Evolutionary conservation across 2,888 invertebrate genomes (phyloP).

Genomic region (Cryptocephalus primarius): DNA sequence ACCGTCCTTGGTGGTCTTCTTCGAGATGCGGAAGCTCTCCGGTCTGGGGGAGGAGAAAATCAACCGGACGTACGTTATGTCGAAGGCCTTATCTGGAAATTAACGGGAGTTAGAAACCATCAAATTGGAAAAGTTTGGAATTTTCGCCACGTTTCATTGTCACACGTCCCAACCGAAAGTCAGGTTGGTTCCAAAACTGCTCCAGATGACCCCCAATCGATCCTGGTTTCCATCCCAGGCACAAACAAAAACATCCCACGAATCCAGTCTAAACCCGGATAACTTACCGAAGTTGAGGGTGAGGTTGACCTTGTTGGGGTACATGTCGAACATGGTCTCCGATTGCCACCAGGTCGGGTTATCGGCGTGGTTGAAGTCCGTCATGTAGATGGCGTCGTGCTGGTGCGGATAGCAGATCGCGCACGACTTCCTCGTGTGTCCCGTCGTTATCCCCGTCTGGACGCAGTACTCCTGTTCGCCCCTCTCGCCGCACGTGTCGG

Average conservation of each 20-base stretch:
- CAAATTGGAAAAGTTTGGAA: background rate
- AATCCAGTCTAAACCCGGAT: background rate
- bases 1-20: constrained; percentile 66
- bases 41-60: constrained; percentile 93
- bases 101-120: background rate
- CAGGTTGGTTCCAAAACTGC: too few relatives aligned
- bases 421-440: constrained; percentile 58
- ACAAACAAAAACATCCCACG: too few relatives aligned
- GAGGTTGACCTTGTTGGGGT: constrained; percentile 85
- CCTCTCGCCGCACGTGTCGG: constrained; percentile 89
- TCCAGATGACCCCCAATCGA: too few relatives aligned
- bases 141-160: too few relatives aligned
- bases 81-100: constrained; percentile 83
- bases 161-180: too few relatives aligned
- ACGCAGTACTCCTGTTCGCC: constrained; percentile 76
- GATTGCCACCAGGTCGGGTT: constrained; percentile 97
- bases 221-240: too few relatives aligned
- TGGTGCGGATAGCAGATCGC: constrained; percentile 62
- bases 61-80: constrained; percentile 92
- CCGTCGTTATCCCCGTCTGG: constrained; percentile 66
- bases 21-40: constrained; percentile 94
- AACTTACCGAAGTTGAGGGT: constrained; percentile 25
- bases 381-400: constrained; percentile 67
- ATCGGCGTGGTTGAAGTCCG: constrained; percentile 84
- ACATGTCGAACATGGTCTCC: constrained; percentile 93